phyloP scores from a whole-genome alignment of 2,113 vertebrate species.

The Eonycteris spelaea region DNA sequence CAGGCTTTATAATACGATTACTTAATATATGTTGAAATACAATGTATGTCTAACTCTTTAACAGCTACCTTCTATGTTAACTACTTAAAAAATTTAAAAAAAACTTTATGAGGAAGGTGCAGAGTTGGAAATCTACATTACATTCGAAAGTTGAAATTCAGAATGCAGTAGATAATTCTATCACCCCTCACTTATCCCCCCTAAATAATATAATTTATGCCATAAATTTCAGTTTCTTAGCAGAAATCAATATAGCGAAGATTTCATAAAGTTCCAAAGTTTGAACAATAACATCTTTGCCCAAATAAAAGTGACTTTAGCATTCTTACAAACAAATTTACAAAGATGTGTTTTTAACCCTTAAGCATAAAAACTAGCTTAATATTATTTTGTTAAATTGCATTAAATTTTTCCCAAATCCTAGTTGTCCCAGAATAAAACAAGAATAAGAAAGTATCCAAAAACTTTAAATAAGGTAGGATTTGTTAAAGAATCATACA shows the following conservation, averaged over 20 bases:
- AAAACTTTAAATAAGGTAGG: background rate
- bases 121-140: slow-evolving; percentile 30
- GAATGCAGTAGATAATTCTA: background rate
- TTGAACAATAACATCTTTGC: slow-evolving; percentile 1
- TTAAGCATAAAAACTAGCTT: slow-evolving; percentile 16
- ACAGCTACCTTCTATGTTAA: background rate
- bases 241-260: background rate
- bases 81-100: background rate
- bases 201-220: background rate
- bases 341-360: background rate
- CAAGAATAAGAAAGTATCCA: background rate
- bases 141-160: background rate
- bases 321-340: background rate
- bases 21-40: slow-evolving; percentile 43
- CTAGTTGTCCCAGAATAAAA: background rate
- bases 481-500: background rate
- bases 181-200: background rate
- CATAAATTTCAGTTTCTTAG: background rate
- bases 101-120: background rate
- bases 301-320: background rate
- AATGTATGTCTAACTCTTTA: background rate
- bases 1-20: slow-evolving; percentile 29
- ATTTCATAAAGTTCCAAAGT: background rate
- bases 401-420: slow-evolving; percentile 6
- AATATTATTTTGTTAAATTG: background rate